These are phyloP conservation scores for Spongia lamella DNA, from an alignment of 37 sponge, comb jelly and placozoan species.

Conservation along the genomic window DNA sequence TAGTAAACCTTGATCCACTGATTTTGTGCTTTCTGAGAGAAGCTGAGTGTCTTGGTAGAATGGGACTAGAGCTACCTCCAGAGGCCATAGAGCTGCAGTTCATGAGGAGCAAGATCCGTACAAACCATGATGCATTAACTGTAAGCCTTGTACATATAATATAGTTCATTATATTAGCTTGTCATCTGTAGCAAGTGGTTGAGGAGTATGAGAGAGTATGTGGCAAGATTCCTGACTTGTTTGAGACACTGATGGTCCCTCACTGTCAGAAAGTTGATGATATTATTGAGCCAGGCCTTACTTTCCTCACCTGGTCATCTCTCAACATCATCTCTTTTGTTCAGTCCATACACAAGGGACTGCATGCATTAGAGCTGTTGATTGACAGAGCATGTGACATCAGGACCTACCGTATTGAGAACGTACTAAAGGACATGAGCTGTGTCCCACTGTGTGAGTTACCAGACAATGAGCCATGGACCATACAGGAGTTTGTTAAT, in stretches of 20 bases:
- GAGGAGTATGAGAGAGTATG: slow-evolving; percentile 69
- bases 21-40: slow-evolving; percentile 82
- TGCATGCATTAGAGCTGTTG: slow-evolving; percentile 79
- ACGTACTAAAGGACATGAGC: slow-evolving; percentile 55
- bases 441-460: slow-evolving; percentile 64
- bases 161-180: neutral
- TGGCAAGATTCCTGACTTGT: slow-evolving; percentile 66
- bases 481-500: slow-evolving; percentile 41
- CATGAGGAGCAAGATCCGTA: slow-evolving; percentile 43
- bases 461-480: slow-evolving; percentile 60
- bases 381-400: slow-evolving; percentile 69
- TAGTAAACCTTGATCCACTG: slow-evolving; percentile 86
- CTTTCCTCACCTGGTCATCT: slow-evolving; percentile 85
- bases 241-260: slow-evolving; percentile 71
- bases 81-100: slow-evolving; percentile 51
- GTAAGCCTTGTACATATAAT: slow-evolving; percentile 10
- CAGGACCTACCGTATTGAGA: slow-evolving; percentile 68
- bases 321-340: slow-evolving; percentile 73
- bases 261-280: slow-evolving; percentile 81
- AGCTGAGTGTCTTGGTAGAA: slow-evolving; percentile 56
- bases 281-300: slow-evolving; percentile 85
- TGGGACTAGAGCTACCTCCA: slow-evolving; percentile 82
- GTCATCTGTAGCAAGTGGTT: slow-evolving; percentile 38
- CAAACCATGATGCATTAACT: slow-evolving; percentile 49
- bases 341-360: slow-evolving; percentile 37